Percentiles rank a stretch among this genome's conserved stretches.
Conservation (phyloP, 1,140 invertebrate species). For the Drosophila tristis region DNA sequence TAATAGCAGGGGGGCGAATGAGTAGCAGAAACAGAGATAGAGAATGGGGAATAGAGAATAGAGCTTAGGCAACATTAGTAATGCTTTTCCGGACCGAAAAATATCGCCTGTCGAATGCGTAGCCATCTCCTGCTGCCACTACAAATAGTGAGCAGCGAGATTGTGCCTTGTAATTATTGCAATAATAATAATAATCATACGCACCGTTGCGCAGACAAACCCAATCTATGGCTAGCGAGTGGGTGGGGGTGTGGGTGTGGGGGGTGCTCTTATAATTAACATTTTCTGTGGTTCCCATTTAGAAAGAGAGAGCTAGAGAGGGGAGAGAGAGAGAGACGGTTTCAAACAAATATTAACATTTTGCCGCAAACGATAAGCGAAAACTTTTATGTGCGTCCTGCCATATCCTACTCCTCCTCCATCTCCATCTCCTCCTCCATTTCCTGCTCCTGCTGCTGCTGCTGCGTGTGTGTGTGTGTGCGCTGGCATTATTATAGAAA, state of each 20-base stretch:
- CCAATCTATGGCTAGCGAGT: slow-evolving; percentile 70
- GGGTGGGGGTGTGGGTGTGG: too few species aligned
- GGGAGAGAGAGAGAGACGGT: slow-evolving; percentile 34
- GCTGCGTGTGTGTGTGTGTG: slow-evolving; percentile 12
- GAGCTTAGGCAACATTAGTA: slow-evolving; percentile 42
- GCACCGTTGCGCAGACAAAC: slow-evolving; percentile 66
- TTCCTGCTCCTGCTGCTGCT: not conserved
- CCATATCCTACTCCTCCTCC: slow-evolving; percentile 8
- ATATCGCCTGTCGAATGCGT: not conserved
- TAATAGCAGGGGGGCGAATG: too few species aligned
- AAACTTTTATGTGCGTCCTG: slow-evolving; percentile 64
- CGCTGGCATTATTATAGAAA: slow-evolving; percentile 76
- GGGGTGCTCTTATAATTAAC: slow-evolving; percentile 70
- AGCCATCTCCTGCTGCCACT: too few species aligned
- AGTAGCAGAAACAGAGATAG: too few species aligned
- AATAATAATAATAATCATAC: slow-evolving; percentile 83
- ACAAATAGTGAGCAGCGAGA: slow-evolving; percentile 12
- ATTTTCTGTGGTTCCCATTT: slow-evolving; percentile 77
- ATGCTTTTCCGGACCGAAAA: slow-evolving; percentile 17
- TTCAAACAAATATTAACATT: slow-evolving; percentile 78
- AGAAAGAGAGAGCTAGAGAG: slow-evolving; percentile 42
- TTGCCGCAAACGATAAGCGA: slow-evolving; percentile 76
- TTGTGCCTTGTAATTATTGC: slow-evolving; percentile 61
- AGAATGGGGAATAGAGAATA: too few species aligned
- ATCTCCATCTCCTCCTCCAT: not conserved